A percentile compares a stretch with the other conserved stretches of the same genome.
These are phyloP conservation scores for Argyresthia goedartella DNA, from an alignment of 2,888 invertebrate genomes.

Conservation along the genomic window DNA sequence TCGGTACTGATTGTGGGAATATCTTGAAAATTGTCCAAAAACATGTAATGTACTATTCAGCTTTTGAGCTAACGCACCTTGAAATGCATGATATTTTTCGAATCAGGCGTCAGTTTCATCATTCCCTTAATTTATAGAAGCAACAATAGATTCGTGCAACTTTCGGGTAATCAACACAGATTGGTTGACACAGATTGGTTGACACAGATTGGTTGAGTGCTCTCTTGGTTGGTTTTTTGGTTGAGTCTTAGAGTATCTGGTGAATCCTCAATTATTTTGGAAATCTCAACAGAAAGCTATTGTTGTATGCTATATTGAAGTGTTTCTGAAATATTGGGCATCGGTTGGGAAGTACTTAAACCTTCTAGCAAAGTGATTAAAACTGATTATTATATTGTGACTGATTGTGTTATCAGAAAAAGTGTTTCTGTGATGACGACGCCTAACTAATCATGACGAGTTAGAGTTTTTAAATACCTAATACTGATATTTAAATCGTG, in stretches of 20 bases:
- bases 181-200: slow-evolving; percentile 22
- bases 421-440: too few relatives aligned
- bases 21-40: not conserved
- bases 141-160: slow-evolving; percentile 14
- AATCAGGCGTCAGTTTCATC: too few relatives aligned
- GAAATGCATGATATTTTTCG: too few relatives aligned
- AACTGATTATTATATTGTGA: too few relatives aligned
- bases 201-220: slow-evolving; percentile 22
- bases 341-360: not conserved
- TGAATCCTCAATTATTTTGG: slow-evolving; percentile 18
- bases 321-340: slow-evolving; percentile 11
- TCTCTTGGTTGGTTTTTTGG: too few relatives aligned
- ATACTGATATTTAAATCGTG: not conserved
- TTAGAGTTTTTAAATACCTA: too few relatives aligned
- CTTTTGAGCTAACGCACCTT: not conserved
- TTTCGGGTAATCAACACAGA: slow-evolving; percentile 20
- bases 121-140: not conserved
- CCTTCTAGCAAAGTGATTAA: too few relatives aligned
- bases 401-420: too few relatives aligned
- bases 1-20: too few relatives aligned
- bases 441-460: too few relatives aligned
- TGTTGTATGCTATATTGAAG: slow-evolving; percentile 23
- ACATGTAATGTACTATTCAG: not conserved
- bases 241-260: slow-evolving; percentile 13
- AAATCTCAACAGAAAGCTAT: slow-evolving; percentile 22